Percentiles rank a stretch among this genome's conserved stretches.
phyloP scores from a whole-genome alignment of 2,113 vertebrate genomes.

The Cettia cetti region DNA sequence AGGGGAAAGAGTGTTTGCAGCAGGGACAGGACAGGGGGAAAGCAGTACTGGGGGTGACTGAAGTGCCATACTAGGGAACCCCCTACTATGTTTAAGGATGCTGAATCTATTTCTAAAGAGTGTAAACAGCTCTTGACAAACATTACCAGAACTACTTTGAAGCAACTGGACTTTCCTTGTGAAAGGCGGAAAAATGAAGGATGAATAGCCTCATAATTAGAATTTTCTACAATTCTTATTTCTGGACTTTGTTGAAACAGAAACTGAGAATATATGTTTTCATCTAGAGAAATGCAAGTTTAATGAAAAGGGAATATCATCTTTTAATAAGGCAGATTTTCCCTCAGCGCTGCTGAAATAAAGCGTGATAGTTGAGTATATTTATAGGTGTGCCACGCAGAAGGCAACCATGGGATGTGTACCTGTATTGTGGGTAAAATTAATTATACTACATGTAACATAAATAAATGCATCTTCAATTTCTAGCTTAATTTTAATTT shows the following conservation, averaged over 20 bases:
- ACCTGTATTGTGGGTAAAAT: not conserved
- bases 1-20: not conserved
- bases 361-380: not conserved
- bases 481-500: not conserved
- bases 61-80: not conserved
- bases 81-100: not conserved
- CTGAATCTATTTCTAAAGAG: not conserved
- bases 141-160: not conserved
- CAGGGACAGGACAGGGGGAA: fast-evolving
- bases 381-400: not conserved
- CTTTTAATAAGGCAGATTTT: not conserved
- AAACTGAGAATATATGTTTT: not conserved
- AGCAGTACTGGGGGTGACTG: not conserved
- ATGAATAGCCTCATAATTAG: not conserved
- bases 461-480: not conserved
- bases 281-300: not conserved
- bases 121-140: not conserved
- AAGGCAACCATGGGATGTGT: not conserved
- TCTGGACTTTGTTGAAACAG: not conserved
- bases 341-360: not conserved
- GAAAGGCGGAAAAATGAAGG: not conserved
- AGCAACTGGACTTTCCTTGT: not conserved
- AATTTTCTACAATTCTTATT: not conserved
- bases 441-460: not conserved
- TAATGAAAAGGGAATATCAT: not conserved